Evolutionary conservation across 2,797 vertebrate genomes (phyloP), one percentile per base, ranked within the genome.

Genomic region (Philypnodon macrostomus): DNA sequence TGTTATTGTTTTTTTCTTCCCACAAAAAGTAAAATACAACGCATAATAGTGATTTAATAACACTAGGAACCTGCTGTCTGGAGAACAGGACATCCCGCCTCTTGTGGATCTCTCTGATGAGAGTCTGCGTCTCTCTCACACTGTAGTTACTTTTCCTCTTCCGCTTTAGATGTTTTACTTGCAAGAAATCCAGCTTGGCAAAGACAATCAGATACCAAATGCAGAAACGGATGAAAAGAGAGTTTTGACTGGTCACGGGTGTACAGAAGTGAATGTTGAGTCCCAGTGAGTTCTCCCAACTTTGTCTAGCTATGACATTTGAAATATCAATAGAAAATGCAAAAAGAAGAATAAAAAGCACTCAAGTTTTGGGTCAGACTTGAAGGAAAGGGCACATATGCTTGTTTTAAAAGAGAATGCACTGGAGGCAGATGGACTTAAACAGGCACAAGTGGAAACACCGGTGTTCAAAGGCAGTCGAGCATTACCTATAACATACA

Each of bases 61-160:
- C 21, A 23, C 21, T 23, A 23, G 21, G 6, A 15, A 80, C 79
- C 79, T 85, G 92, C 63, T 98, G 93, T 62, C 93, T 93, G 6
- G 94, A 96, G 70, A 96, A 97, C 68, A 95, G 88, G 15, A 95
- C 90, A 37, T 94, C 93, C 55, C 90, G 92, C 53, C 93, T 89
- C 77, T 94, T 94, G 55, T 94, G 92, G 61, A 96, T 96, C 84
- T 97, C 94, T 34, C 91, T 92, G 82, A 97, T 92, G 50, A 97
- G 92, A 15, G 91, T 92, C 73, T 97, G 93, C 37, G 93, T 97
- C 87, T 97, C 93, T 79, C 93, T 92, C 65, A 97, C 92, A 1
- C 92, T 96, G 85, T 95, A 97, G 88, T 97, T 97, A 69, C 93
- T 96, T 91, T 97, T 97, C 59, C 94, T 90, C 83, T 94, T 96